Evolutionary conservation across 2,113 vertebrate species (phyloP), one percentile per base, ranked within the genome.

Genomic region (Thalassarche chlororhynchos): DNA sequence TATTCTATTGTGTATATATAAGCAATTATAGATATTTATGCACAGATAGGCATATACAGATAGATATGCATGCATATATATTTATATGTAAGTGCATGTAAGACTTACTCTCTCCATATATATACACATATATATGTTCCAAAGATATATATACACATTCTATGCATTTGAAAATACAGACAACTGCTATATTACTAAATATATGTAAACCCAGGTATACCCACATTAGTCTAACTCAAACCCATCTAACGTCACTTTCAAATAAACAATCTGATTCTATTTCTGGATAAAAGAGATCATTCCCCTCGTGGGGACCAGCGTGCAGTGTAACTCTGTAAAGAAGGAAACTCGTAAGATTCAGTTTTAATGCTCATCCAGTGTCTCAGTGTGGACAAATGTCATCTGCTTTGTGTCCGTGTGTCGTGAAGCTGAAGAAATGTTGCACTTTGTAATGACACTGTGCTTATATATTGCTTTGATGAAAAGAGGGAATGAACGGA

Each of bases 391-490:
- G 86, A 87, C 81, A 95, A 75, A 93, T 90, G 70, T 92, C 84
- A 89, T 68, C 70, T 81, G 54, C 84, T 42, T 86, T 93, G 88
- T 86, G 31, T 91, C 76, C 12, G 14, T 54, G 62, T 66, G 64
- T 84, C 75, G n/a, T 79, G 55, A 69, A 87, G 60, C 81, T 87
- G 78, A 83, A 89, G 76, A 91, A 97, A 84, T 70, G 38, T 80
- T 60, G 38, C 72, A 79, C 89, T 62, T 92, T 38, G 34, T 91
- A 74, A 76, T 94, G 74, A 71, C 72, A 55, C 32, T 26, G 38
- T 71, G 83, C 62, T 81, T 55, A 58, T 69, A 52, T 84, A 84
- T 90, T 36, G 58, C 74, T 87, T 96, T 72, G 84, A 85, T 95
- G 77, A 75, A 70, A 77, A 91, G 64, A 89, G 36, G 21, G 29